A percentile compares a stretch with the other conserved stretches of the same genome.
Evolutionary conservation across 2,113 vertebrate species (phyloP).

Genomic region (Otolemur garnettii): DNA sequence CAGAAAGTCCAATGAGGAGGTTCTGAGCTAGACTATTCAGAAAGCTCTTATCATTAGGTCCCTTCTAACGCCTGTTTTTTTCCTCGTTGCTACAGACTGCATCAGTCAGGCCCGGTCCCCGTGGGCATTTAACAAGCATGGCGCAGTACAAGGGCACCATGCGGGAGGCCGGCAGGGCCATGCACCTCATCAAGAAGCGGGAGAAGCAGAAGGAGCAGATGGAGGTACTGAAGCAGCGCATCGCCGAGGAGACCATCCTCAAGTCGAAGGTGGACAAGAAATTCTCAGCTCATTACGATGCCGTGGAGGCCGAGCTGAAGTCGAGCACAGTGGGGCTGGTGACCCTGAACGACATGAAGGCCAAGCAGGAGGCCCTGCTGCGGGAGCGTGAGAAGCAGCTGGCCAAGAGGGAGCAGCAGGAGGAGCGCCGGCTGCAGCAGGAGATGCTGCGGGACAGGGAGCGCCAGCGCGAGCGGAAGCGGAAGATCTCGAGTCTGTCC

Average conservation of each 20-base stretch:
- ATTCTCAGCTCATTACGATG: constrained; percentile 94
- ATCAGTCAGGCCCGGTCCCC: neutral
- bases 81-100: neutral
- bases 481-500: constrained; percentile 92
- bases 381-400: constrained; percentile 93
- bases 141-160: constrained; percentile 75
- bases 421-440: constrained; percentile 91
- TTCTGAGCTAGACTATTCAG: accelerated
- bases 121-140: neutral
- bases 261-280: constrained; percentile 95
- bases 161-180: constrained; percentile 75
- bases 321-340: constrained; percentile 96
- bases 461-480: constrained; percentile 91
- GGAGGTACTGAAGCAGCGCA: constrained; percentile 70
- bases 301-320: constrained; percentile 94
- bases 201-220: constrained; percentile 72
- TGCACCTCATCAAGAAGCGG: constrained; percentile 69
- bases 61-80: neutral
- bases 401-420: constrained; percentile 92
- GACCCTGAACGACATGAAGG: constrained; percentile 95
- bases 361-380: constrained; percentile 93
- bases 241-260: constrained; percentile 89
- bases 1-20: neutral
- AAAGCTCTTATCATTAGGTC: accelerated
- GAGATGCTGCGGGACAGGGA: constrained; percentile 92